Base-by-base conservation (phyloP, 1,140 invertebrate genomes). In the Bombus waltoni region DNA sequence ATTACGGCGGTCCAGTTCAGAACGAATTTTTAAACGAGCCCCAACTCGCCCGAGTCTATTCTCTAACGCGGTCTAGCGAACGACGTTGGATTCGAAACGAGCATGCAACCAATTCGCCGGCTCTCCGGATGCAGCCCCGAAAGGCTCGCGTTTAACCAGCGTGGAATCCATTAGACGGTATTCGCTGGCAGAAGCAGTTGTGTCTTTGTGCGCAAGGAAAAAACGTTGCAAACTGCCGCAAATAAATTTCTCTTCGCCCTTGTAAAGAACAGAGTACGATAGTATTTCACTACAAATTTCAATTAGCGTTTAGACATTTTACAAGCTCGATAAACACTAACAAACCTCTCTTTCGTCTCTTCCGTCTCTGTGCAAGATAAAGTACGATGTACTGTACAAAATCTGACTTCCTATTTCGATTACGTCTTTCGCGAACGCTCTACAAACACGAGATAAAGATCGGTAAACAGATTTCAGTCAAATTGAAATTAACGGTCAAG, bases 381-480 rank as follows among this genome's bases (percentile, higher is more conserved):
- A 53, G 18, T 53, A 53, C 18, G 22, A 53, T 53, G 22, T 53
- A 53, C 22, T 53, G 22, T 6, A 22, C 47, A 53, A 53, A 22
- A 18, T 53, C 47, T 22, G 18, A 22, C 6, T 22, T 53, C 0
- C 0, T 47, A 47, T 18, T 47, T 47, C 47, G 15, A 47, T 47
- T 47, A 47, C 47, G 15, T 47, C 1, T 88, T 11, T 25, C 28
- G 11, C 8, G 11, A 28, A 1, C 57, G 28, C 57, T 59, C 11
- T 59, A 59, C 66, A 65, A 85, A 25, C 25, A 82, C 73, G 88
- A 93, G 90, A 85, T 92, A 93, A 32, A n/a, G 8, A 3, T 3
- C 5, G 9, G 11, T 3, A 9, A 3, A 22, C 15, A 18, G 32
- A 44, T 73, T 47, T 73, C 10, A 18, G 28, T 28, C 9, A 28